Evolutionary conservation across 2,888 invertebrate species (phyloP), one percentile per base, ranked within the genome.

Genomic region (Meteorus colon): DNA sequence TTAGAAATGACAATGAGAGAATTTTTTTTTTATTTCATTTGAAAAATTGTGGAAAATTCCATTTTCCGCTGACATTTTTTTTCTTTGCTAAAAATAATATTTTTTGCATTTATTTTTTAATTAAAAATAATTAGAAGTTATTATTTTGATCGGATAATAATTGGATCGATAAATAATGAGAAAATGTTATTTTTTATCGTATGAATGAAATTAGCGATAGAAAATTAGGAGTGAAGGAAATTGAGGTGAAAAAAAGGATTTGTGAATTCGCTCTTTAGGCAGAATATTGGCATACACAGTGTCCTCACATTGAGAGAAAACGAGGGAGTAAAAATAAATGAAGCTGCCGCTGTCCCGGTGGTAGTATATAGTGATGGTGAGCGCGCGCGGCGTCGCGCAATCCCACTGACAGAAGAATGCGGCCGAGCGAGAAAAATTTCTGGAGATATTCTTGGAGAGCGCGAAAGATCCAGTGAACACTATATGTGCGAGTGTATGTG

Each of bases 401-500:
- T 74, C 60, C 74, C 68, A 69, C 62, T 62, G 68, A 29, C 60
- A 62, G 74, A 74, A 74, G 74, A 74, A 74, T 74, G 74, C 74
- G 68, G 74, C 74, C 74, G 60, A 68, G 74, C 74, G 68, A 74
- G 74, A 74, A 74, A 74, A 74, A 74, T 73, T 73, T 66, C 55
- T 34, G 59, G 45, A 73, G 55, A 73, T 73, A 73, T 73, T 73
- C 66, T 73, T 27, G 67, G 67, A 67, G 67, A 48, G 67, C 41
- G 67, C 67, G 48, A 67, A 67, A 67, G 37, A 67, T 55, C 69
- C 69, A 69, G 31, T 68, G 51, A 68, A 48, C 48, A 27, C 19
- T 51, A n/a, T 31, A n/a, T 51, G n/a, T 31, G 19, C 4, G 16
- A 34, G 19, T 63, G 19, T 34, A 24, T 24, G 24, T 34, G 2